phyloP scores from a whole-genome alignment of 2,797 vertebrate species.

The Ispidina picta region DNA sequence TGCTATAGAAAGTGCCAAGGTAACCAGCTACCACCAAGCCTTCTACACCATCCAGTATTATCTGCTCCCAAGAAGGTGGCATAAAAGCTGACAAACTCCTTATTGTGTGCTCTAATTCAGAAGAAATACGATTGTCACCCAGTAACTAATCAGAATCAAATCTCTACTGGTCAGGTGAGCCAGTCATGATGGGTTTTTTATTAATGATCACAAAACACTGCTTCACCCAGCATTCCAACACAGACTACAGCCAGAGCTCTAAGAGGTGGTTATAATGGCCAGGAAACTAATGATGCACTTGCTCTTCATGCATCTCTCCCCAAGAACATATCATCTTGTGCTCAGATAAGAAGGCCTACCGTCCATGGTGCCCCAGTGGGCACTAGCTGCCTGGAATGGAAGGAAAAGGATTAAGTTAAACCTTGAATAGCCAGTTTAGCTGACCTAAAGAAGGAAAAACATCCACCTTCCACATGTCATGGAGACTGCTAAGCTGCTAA shows the following conservation, averaged over 20 bases:
- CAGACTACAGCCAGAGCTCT: neutral
- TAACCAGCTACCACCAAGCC: neutral
- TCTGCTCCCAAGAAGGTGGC: neutral
- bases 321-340: neutral
- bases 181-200: neutral
- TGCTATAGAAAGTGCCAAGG: neutral
- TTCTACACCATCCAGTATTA: neutral
- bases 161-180: neutral
- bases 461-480: neutral
- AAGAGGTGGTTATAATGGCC: neutral
- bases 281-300: constrained; percentile 32
- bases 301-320: neutral
- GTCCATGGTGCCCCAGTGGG: constrained; percentile 37
- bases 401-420: constrained; percentile 54
- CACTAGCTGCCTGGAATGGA: constrained; percentile 61
- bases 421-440: constrained; percentile 8
- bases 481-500: neutral
- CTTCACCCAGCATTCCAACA: neutral
- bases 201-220: constrained; percentile 1
- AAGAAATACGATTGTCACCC: neutral
- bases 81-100: neutral
- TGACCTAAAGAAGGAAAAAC: neutral
- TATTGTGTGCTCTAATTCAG: neutral
- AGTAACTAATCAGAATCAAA: neutral
- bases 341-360: constrained; percentile 46